Evolutionary conservation across 92 coral and sea anemone species (phyloP).

Genomic region (Parazoanthus swiftii): DNA sequence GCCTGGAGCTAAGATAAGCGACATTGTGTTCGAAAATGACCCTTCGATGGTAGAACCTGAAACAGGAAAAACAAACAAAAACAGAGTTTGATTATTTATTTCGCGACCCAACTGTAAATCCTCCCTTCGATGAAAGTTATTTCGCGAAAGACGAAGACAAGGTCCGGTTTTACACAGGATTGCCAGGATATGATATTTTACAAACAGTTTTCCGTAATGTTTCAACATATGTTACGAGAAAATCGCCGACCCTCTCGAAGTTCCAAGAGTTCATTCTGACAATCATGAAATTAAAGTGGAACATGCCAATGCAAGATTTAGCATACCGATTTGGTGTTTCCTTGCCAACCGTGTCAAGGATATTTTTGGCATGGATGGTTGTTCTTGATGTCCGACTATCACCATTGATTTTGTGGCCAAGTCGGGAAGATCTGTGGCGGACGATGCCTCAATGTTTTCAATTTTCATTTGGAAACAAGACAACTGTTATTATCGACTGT

Average conservation of each 20-base stretch:
- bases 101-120: slow-evolving; percentile 26
- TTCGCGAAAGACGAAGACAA: slow-evolving; percentile 41
- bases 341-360: slow-evolving; percentile 27
- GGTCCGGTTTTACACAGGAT: slow-evolving; percentile 53
- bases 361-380: slow-evolving; percentile 28
- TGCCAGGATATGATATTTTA: slow-evolving; percentile 46
- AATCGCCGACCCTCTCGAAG: slow-evolving; percentile 25
- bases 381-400: slow-evolving; percentile 27
- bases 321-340: slow-evolving; percentile 26
- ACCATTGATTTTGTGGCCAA: slow-evolving; percentile 55
- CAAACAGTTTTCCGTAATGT: slow-evolving; percentile 50
- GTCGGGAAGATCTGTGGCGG: slow-evolving; percentile 42
- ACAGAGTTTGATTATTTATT: slow-evolving; percentile 57
- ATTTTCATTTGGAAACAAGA: slow-evolving; percentile 49
- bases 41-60: neutral
- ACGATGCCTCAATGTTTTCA: slow-evolving; percentile 67
- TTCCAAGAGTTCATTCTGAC: slow-evolving; percentile 40
- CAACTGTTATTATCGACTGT: slow-evolving; percentile 58
- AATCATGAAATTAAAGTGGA: slow-evolving; percentile 33
- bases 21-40: neutral
- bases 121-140: slow-evolving; percentile 36
- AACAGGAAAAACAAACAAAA: slow-evolving; percentile 19
- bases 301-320: slow-evolving; percentile 44
- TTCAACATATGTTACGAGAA: slow-evolving; percentile 27
- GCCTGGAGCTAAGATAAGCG: neutral